phyloP scores from a whole-genome alignment of 2,113 vertebrate species.

The Acrocephalus kingi region DNA sequence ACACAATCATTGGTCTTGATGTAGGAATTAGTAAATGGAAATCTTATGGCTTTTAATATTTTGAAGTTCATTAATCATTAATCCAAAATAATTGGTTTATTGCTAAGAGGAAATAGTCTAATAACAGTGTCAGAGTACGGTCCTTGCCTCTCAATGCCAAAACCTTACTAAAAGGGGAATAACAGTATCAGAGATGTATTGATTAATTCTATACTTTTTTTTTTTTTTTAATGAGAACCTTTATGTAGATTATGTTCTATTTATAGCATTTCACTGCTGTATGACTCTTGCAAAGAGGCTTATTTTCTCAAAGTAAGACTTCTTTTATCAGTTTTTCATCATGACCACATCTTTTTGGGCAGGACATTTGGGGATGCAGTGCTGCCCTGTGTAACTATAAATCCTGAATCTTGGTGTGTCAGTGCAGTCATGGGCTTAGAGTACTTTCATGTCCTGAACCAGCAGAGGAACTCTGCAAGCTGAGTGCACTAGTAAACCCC shows the following conservation, averaged over 20 bases:
- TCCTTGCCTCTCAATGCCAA: background rate
- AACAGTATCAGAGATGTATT: background rate
- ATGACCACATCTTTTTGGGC: background rate
- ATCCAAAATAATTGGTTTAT: background rate
- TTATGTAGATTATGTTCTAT: background rate
- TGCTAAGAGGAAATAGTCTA: background rate
- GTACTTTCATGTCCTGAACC: background rate
- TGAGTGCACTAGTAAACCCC: background rate
- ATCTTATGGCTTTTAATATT: background rate
- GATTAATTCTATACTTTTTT: background rate
- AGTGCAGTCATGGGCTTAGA: background rate
- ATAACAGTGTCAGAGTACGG: background rate
- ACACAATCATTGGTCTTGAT: background rate
- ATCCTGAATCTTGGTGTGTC: background rate
- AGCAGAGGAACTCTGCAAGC: background rate
- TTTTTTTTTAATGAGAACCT: background rate
- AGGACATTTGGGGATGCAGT: background rate
- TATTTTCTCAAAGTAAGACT: background rate
- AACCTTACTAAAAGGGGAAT: background rate
- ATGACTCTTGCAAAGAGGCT: background rate
- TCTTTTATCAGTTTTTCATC: background rate
- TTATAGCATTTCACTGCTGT: background rate
- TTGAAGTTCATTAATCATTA: background rate
- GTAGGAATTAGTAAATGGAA: background rate
- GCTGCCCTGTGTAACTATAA: background rate